phyloP scores from a whole-genome alignment of 1,140 invertebrate genomes.

The Gonatopus flavifemur region DNA sequence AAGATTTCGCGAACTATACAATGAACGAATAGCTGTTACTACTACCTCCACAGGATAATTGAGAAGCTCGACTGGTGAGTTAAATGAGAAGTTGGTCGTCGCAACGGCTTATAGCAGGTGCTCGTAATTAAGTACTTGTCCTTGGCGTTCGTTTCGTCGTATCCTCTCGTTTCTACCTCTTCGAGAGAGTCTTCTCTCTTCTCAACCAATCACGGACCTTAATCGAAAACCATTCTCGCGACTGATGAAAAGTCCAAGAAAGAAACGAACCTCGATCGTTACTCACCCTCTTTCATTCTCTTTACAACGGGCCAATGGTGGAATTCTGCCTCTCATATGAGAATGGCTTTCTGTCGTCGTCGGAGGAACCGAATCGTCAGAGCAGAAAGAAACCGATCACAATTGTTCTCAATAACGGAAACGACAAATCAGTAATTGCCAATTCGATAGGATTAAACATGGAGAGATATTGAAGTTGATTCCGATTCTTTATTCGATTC shows the following conservation, averaged over 20 bases:
- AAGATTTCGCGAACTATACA: conserved; percentile 1
- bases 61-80: conserved; percentile 18
- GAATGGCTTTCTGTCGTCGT: too few species aligned
- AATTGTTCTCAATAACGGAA: too few species aligned
- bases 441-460: too few species aligned
- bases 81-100: conserved; percentile 31
- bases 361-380: too few species aligned
- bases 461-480: too few species aligned
- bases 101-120: conserved; percentile 25
- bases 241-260: conserved; percentile 35
- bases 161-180: conserved; percentile 22
- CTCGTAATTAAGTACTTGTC: conserved; percentile 37
- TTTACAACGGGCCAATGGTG: too few species aligned
- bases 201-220: conserved; percentile 24
- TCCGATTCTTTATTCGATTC: too few species aligned
- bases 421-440: too few species aligned
- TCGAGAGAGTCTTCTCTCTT: conserved; percentile 18
- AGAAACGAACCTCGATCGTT: conserved; percentile 16
- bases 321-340: too few species aligned
- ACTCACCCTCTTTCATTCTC: too few species aligned
- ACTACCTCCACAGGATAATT: too few species aligned
- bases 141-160: conserved; percentile 18
- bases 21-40: conserved; percentile 17
- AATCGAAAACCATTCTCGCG: conserved; percentile 37
- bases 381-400: too few species aligned